Percentiles rank a stretch among this genome's conserved stretches.
These are phyloP conservation scores for Tipula lateralis DNA, from an alignment of 2,888 invertebrate species.

Conservation along the genomic window DNA sequence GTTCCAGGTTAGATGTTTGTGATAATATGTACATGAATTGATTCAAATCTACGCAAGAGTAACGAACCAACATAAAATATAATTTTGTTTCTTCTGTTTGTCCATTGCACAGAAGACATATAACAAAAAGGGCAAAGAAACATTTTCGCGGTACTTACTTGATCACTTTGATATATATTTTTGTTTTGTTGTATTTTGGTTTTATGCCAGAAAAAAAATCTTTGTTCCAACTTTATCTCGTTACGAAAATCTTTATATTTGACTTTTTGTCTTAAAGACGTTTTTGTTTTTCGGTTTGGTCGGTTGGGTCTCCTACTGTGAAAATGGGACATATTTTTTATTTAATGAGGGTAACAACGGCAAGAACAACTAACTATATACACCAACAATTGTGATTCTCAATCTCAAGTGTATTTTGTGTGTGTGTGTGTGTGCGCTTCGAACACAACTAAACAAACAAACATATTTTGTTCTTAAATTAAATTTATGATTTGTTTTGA, in stretches of 20 bases:
- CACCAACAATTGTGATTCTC: background rate
- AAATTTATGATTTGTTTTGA: background rate
- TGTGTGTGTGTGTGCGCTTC: background rate
- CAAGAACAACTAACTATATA: background rate
- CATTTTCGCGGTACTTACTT: background rate
- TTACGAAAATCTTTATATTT: background rate
- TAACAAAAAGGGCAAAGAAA: background rate
- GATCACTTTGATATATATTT: background rate
- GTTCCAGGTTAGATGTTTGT: too few species aligned
- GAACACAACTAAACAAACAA: background rate
- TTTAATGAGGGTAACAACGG: background rate
- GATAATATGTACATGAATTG: background rate
- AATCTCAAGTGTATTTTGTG: background rate
- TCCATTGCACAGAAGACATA: background rate
- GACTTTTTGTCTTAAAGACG: background rate
- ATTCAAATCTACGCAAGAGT: background rate
- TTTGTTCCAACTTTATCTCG: background rate
- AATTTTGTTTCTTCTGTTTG: background rate
- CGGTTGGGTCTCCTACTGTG: background rate
- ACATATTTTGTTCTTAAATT: background rate
- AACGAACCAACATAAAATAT: background rate
- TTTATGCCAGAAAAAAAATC: background rate
- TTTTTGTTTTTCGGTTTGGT: background rate
- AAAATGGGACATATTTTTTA: constrained; percentile 20
- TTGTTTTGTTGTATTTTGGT: too few species aligned